A percentile compares a stretch with the other conserved stretches of the same genome.
These are phyloP conservation scores for Arenicola marina DNA, from an alignment of 2,888 invertebrate genomes.

Conservation along the genomic window DNA sequence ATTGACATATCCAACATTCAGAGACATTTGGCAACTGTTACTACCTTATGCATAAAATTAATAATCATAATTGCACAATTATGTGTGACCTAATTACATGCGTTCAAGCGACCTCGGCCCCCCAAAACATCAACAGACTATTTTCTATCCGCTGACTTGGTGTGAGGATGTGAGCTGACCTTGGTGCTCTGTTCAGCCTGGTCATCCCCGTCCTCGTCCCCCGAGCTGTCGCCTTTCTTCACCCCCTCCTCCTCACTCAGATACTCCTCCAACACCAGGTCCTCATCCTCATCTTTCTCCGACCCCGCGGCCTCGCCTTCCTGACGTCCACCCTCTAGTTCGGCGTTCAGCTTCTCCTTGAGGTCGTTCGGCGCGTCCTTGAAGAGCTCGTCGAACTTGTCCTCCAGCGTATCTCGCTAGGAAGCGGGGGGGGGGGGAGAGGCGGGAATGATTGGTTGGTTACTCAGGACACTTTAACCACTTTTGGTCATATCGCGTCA, in stretches of 20 bases:
- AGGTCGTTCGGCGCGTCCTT: conserved; percentile 47
- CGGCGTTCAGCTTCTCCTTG: conserved; percentile 45
- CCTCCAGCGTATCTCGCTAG: conserved; percentile 43
- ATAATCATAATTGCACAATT: too few relatives aligned
- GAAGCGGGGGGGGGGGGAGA: neutral
- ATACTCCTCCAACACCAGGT: conserved; percentile 51
- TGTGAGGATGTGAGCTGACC: too few relatives aligned
- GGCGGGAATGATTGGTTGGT: neutral
- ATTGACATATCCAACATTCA: too few relatives aligned
- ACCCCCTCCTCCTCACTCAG: conserved; percentile 51
- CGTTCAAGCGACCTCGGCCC: too few relatives aligned
- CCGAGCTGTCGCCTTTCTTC: conserved; percentile 44
- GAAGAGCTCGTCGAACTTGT: conserved; percentile 50
- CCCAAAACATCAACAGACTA: too few relatives aligned
- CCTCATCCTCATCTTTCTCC: conserved; percentile 15
- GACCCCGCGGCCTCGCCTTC: conserved; percentile 15
- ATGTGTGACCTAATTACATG: too few relatives aligned
- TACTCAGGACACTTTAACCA: neutral
- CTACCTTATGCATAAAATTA: too few relatives aligned
- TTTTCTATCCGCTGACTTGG: too few relatives aligned
- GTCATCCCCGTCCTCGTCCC: conserved; percentile 35
- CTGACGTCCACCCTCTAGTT: conserved; percentile 35
- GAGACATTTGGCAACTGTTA: too few relatives aligned
- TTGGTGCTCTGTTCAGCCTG: conserved; percentile 50
- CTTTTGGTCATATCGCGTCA: too few relatives aligned